phyloP scores from a whole-genome alignment of 2,113 vertebrate genomes.

The Hemicordylus capensis region DNA sequence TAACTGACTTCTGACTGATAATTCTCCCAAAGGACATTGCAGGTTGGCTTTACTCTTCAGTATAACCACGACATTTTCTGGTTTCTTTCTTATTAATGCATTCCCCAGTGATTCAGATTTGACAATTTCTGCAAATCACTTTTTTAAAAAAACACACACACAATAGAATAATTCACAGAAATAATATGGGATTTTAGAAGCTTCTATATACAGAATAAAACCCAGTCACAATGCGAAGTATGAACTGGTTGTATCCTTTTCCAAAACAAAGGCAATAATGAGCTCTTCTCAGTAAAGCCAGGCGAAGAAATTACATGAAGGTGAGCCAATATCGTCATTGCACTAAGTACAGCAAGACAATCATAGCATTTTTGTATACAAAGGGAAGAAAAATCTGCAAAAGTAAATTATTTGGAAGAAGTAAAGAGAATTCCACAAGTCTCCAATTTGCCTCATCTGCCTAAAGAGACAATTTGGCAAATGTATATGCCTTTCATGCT shows the following conservation, averaged over 20 bases:
- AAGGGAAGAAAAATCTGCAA: conserved; percentile 50
- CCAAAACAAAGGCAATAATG: background rate
- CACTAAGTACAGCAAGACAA: conserved; percentile 37
- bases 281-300: background rate
- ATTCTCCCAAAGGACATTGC: background rate
- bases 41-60: background rate
- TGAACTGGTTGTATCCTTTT: background rate
- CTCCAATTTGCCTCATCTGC: conserved; percentile 50
- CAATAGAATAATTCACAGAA: background rate
- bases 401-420: conserved; percentile 63
- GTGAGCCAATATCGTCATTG: conserved; percentile 46
- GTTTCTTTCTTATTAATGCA: background rate
- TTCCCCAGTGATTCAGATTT: background rate
- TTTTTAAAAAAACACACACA: too few relatives aligned
- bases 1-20: too few relatives aligned
- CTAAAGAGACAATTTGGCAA: conserved; percentile 34
- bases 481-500: conserved; percentile 28
- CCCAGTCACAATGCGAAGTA: background rate
- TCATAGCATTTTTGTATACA: background rate
- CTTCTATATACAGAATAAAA: background rate
- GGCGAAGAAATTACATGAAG: background rate
- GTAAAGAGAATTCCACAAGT: conserved; percentile 59
- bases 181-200: background rate
- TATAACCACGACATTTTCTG: background rate
- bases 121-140: background rate